Evolutionary conservation across 2,113 vertebrate species (phyloP), one percentile per base, ranked within the genome.

Genomic region (Brachypodius melanocephalos): DNA sequence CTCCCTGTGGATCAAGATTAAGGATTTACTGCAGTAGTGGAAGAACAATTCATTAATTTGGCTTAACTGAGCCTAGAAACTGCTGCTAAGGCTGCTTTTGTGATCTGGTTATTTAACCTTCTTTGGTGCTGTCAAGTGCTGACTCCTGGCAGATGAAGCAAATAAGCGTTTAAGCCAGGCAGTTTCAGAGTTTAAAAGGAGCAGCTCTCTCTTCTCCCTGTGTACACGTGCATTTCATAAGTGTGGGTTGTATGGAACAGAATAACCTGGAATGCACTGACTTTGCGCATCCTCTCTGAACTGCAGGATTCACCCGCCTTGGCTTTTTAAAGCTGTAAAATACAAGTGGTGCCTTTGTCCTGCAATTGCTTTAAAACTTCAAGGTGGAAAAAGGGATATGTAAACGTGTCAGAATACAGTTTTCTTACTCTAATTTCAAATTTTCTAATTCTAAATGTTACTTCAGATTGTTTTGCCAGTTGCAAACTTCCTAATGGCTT

Each of bases 191-290:
- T 38, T 49, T 12, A 28, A 68, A 54, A 48, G 45, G 32, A 90
- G 14, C 22, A 29, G 28, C 21, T 42, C 36, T 72, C 18, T 17
- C 59, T 69, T 5, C 1, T 32, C 40, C 49, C 48, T 36, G 0
- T 0, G 0, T 34, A 8, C 34, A 59, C 29, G 5, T 6, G 2
- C 9, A 17, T 19, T 36, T 85, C 29, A 14, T 8, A 29, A 6
- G 22, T 26, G 15, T 36, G 55, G 28, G 8, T 71, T 78, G 25
- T 58, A 16, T 42, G 36, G 28, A 74, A 32, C 31, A 57, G 65
- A 63, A 29, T 34, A 34, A 45, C 26, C 48, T 67, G 71, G 20
- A 46, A 18, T n/a, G 24, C 29, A 10, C 4, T 45, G 45, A 19
- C 25, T 38, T 36, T 36, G 16, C 24, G n/a, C 10, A 29, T 80